phyloP scores from a whole-genome alignment of 2,888 invertebrate species.

The Callosobruchus maculatus region DNA sequence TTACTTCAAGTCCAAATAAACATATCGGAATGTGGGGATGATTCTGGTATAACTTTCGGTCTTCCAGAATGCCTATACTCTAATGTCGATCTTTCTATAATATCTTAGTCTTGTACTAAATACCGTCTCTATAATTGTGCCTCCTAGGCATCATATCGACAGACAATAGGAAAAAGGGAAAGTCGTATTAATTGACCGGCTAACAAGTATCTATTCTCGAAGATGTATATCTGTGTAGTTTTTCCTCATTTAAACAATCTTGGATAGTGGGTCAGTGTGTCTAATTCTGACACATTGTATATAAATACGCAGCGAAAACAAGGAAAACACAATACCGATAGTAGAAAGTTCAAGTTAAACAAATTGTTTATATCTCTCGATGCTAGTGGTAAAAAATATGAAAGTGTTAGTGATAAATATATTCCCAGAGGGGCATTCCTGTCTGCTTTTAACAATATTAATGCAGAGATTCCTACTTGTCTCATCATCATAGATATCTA shows the following conservation, averaged over 20 bases:
- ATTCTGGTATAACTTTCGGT: too few species aligned
- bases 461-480: too few species aligned
- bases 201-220: neutral
- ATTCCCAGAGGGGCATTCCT: neutral
- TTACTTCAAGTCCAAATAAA: too few species aligned
- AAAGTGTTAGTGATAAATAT: neutral
- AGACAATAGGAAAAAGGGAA: neutral
- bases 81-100: too few species aligned
- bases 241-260: neutral
- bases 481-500: too few species aligned
- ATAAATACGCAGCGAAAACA: neutral
- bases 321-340: constrained; percentile 1
- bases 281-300: neutral
- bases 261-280: constrained; percentile 1
- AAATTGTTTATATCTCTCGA: neutral
- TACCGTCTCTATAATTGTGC: neutral
- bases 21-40: too few species aligned
- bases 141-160: neutral
- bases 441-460: neutral
- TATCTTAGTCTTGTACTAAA: neutral
- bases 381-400: neutral
- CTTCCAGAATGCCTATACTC: too few species aligned
- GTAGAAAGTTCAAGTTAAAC: neutral
- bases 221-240: neutral
- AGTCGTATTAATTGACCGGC: neutral